These are phyloP conservation scores for Ditylenchus weischeri DNA, from an alignment of 2,888 invertebrate species.

Conservation along the genomic window DNA sequence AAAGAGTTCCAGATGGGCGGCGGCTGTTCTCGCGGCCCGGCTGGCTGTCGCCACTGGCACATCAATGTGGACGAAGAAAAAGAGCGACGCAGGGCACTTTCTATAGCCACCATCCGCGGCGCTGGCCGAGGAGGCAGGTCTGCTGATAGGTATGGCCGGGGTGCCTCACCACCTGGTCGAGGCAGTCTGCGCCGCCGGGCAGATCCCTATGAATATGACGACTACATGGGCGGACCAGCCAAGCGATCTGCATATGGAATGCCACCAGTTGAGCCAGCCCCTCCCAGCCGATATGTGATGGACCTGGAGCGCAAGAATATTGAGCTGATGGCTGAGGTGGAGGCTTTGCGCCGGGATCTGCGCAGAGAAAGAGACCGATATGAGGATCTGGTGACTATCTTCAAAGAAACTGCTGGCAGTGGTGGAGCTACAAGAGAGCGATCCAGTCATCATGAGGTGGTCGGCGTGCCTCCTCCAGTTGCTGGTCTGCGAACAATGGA, in stretches of 20 bases:
- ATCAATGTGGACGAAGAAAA: constrained; percentile 55
- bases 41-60: constrained; percentile 58
- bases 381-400: constrained; percentile 18
- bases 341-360: constrained; percentile 46
- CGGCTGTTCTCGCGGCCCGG: constrained; percentile 49
- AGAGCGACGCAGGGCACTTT: constrained; percentile 12
- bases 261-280: constrained; percentile 3
- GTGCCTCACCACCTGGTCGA: constrained; percentile 3
- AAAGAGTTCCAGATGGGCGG: constrained; percentile 56
- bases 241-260: constrained; percentile 6
- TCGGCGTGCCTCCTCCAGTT: neutral
- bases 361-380: constrained; percentile 40
- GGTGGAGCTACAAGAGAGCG: too few relatives aligned
- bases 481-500: neutral
- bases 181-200: constrained; percentile 16
- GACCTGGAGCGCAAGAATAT: constrained; percentile 45
- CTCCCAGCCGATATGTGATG: constrained; percentile 13
- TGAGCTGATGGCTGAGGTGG: constrained; percentile 46
- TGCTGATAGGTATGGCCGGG: neutral
- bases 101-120: constrained; percentile 8
- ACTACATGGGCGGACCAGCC: constrained; percentile 6
- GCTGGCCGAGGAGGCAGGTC: neutral
- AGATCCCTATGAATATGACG: constrained; percentile 13
- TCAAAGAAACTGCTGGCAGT: neutral
- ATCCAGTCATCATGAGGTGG: too few relatives aligned